These are phyloP conservation scores for Argyra leucocephala DNA, from an alignment of 2,888 invertebrate genomes.

Conservation along the genomic window DNA sequence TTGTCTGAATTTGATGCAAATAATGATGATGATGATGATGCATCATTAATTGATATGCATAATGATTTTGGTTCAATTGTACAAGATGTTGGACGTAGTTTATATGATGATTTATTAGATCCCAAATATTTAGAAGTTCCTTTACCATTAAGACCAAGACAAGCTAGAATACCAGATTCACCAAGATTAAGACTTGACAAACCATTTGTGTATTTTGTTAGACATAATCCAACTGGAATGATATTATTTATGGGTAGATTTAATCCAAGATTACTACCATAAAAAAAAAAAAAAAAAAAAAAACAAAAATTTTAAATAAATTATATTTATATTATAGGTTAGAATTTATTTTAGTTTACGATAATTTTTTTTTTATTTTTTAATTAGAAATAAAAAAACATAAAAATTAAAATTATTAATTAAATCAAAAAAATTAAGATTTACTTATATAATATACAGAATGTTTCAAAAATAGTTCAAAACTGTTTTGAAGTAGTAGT, in stretches of 20 bases:
- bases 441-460: no score
- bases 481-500: no score
- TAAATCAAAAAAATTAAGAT: no score
- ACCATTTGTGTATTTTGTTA: slow-evolving; percentile 78
- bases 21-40: slow-evolving; percentile 28
- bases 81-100: slow-evolving; percentile 54
- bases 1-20: slow-evolving; percentile 28
- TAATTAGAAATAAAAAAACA: no score
- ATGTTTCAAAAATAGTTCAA: no score
- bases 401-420: no score
- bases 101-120: slow-evolving; percentile 56
- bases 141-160: slow-evolving; percentile 58
- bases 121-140: slow-evolving; percentile 50
- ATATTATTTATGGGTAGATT: slow-evolving; percentile 81
- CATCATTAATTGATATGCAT: slow-evolving; percentile 35
- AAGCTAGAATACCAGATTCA: slow-evolving; percentile 59
- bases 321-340: no score
- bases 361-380: not conserved
- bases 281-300: slow-evolving; percentile 32
- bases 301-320: no score
- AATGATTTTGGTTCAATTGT: slow-evolving; percentile 38
- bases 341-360: not conserved
- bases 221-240: slow-evolving; percentile 86
- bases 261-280: slow-evolving; percentile 73
- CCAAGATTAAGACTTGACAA: slow-evolving; percentile 74